Percentiles rank a stretch among this genome's conserved stretches.
Evolutionary conservation across 1,140 invertebrate species (phyloP).

Genomic region (Trigoniulus corallinus): DNA sequence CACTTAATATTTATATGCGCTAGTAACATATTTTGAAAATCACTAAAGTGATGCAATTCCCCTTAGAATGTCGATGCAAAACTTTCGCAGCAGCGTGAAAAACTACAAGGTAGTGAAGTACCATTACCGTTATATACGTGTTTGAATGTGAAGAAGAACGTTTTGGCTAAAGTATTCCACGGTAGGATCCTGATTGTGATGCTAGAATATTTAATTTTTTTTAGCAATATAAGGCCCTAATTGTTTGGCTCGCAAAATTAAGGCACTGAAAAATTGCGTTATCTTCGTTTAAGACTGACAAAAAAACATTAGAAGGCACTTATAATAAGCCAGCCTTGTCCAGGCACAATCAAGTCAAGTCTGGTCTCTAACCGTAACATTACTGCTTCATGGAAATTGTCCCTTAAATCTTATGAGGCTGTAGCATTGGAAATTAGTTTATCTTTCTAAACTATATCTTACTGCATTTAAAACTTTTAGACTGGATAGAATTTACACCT

Average conservation of each 20-base stretch:
- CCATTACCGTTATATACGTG: slow-evolving; percentile 32
- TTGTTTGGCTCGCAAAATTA: too few relatives aligned
- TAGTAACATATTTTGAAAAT: not conserved
- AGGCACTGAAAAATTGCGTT: too few relatives aligned
- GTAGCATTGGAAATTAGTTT: not conserved
- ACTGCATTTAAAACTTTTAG: slow-evolving; percentile 16
- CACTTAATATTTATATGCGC: not conserved
- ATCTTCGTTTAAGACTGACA: too few relatives aligned
- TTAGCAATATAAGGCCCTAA: too few relatives aligned
- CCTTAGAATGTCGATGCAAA: slow-evolving; percentile 23
- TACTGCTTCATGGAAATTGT: too few relatives aligned
- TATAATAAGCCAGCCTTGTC: too few relatives aligned
- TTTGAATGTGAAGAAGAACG: slow-evolving; percentile 31
- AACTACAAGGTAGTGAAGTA: slow-evolving; percentile 21
- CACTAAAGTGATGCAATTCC: not conserved
- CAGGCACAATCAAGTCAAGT: too few relatives aligned
- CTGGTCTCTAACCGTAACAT: too few relatives aligned
- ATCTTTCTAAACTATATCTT: not conserved
- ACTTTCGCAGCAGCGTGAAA: slow-evolving; percentile 24
- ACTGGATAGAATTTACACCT: slow-evolving; percentile 35
- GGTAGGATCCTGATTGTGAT: slow-evolving; percentile 11
- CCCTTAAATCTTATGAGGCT: slow-evolving; percentile 28
- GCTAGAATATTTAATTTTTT: not conserved
- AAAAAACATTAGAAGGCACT: too few relatives aligned
- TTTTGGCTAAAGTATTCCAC: slow-evolving; percentile 31